A percentile compares a stretch with the other conserved stretches of the same genome.
Conservation (phyloP, 2,797 vertebrate genomes). For the Psittacula echo region DNA sequence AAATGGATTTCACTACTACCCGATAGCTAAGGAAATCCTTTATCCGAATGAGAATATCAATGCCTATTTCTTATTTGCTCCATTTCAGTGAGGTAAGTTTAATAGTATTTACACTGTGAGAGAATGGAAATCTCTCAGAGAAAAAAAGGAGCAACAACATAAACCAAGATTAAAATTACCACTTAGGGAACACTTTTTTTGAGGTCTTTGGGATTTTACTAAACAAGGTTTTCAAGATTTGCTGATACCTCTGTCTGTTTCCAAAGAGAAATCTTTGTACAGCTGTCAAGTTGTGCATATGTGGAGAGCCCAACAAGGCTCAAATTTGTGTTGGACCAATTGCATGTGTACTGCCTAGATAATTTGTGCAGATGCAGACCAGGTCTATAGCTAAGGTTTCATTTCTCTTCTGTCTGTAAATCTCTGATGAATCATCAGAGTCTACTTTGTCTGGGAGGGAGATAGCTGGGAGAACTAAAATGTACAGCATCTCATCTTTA, state of each 20-base stretch:
- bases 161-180: neutral
- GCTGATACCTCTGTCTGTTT: neutral
- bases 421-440: neutral
- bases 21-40: neutral
- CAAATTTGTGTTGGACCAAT: neutral
- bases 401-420: neutral
- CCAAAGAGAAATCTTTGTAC: neutral
- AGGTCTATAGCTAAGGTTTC: neutral
- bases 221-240: neutral
- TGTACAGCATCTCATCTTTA: neutral
- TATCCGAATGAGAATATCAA: neutral
- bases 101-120: neutral
- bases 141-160: neutral
- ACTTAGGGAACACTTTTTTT: neutral
- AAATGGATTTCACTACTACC: constrained; percentile 41
- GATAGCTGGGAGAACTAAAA: neutral
- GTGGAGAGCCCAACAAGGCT: neutral
- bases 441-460: neutral
- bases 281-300: neutral
- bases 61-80: neutral
- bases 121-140: constrained; percentile 22
- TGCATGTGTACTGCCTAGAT: neutral
- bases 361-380: neutral
- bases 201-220: neutral
- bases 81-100: neutral